These are phyloP conservation scores for Galendromus occidentalis DNA, from an alignment of 1,140 invertebrate species.

Conservation along the genomic window DNA sequence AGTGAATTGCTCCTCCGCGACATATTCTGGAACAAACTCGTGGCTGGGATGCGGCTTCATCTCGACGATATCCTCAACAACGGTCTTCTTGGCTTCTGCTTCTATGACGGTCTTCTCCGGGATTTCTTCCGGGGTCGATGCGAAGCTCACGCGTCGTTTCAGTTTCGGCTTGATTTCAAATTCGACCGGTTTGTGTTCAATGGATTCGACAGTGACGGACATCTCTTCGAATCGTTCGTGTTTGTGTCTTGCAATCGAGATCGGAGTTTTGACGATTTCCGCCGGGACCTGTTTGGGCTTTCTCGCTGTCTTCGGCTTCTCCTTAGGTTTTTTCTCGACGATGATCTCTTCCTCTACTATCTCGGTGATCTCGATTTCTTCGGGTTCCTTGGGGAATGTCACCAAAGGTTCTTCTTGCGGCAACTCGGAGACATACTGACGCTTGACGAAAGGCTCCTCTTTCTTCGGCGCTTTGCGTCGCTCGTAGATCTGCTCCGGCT, in stretches of 20 bases:
- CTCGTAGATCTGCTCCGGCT: not conserved
- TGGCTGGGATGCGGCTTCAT: not conserved
- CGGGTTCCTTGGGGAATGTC: not conserved
- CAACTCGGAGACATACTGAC: not conserved
- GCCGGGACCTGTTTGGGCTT: not conserved
- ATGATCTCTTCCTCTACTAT: not conserved
- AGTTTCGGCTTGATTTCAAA: slow-evolving; percentile 3
- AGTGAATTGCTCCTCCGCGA: not conserved
- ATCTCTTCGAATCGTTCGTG: slow-evolving; percentile 2
- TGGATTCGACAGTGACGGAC: not conserved
- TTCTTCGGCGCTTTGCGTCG: slow-evolving; percentile 5
- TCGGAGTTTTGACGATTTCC: too few species aligned
- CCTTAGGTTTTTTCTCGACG: not conserved
- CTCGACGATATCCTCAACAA: not conserved
- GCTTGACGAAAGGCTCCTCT: not conserved
- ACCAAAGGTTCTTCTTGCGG: not conserved
- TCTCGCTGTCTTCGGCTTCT: slow-evolving; percentile 12
- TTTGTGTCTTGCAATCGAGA: not conserved
- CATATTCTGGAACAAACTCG: not conserved
- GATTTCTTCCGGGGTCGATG: slow-evolving; percentile 11
- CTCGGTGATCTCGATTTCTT: slow-evolving; percentile 12
- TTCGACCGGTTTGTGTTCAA: slow-evolving; percentile 1
- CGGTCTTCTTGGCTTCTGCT: not conserved
- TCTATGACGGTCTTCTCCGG: not conserved
- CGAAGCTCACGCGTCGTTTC: slow-evolving; percentile 6